Base-by-base conservation (phyloP, 2,888 invertebrate species). In the Netelia fuscicornis region DNA sequence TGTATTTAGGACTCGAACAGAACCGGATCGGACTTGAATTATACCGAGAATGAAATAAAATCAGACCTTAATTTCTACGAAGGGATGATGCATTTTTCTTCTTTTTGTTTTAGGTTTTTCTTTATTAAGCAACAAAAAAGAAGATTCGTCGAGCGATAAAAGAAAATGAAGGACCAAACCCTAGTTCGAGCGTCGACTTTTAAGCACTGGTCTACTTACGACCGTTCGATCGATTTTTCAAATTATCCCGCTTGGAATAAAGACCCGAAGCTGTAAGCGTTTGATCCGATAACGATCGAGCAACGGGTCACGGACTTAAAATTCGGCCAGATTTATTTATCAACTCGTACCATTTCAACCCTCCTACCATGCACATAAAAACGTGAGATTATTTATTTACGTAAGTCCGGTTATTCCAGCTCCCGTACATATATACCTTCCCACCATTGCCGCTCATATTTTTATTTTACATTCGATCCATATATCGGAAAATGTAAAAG, bases 211-310 rank as follows among this genome's bases (percentile, higher is more conserved):
- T 71, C 71, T 10, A 71, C 64, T 79, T 56, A 79, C 64, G 64
- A 64, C 64, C 56, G 71, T 23, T 65, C 65, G 54, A 79, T 72
- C 13, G 64, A 79, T 42, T 48, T 72, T 64, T 79, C 64, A 25
- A 17, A 79, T 79, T 72, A 65, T 72, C 44, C 60, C 65, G 54
- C 64, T 62, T 65, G 56, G 44, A 65, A 79, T 72, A 11, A n/a
- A 56, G 56, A 79, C 37, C 71, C 42, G 17, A 42, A 42, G 44
- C 10, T 25, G 54, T 11, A 72, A 54, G 17, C 74, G 74, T 74
- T 83, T 79, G 74, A 83, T 83, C 83, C 74, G 30, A 30, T 79
- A 83, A 62, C 78, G 8, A 17, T 25, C 10, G 48, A 56, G 44
- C 74, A 30, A 37, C 44, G 44, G 64, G 56, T 17, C 71, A 56